phyloP scores from a whole-genome alignment of 2,113 vertebrate genomes.

The Aspidoscelis tigris region DNA sequence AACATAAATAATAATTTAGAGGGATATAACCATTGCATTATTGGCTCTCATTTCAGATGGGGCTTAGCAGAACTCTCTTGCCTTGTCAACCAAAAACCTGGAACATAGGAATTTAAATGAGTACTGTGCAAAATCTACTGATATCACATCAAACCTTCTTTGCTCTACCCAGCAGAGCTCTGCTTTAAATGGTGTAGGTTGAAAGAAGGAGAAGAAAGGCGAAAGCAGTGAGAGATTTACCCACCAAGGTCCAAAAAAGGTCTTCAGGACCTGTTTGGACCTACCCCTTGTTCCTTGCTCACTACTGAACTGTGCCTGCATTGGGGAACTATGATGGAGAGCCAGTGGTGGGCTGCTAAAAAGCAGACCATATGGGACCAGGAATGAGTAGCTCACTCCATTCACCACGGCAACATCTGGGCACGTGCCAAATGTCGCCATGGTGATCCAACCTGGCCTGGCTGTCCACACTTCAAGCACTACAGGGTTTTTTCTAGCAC shows the following conservation, averaged over 20 bases:
- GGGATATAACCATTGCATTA: conserved; percentile 45
- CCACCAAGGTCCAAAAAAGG: not conserved
- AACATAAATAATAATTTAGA: conserved; percentile 68
- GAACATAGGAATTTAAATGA: not conserved
- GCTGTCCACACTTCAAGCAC: too few species aligned
- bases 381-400: too few species aligned
- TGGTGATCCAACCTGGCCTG: too few species aligned
- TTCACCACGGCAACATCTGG: too few species aligned
- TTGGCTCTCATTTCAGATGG: conserved; percentile 9
- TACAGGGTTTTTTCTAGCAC: too few species aligned
- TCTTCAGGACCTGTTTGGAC: not conserved
- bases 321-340: too few species aligned
- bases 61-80: not conserved
- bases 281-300: too few species aligned
- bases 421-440: too few species aligned
- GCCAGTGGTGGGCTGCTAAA: too few species aligned
- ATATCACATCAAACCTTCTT: not conserved
- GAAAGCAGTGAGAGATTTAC: too few species aligned
- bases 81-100: not conserved
- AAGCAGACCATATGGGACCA: too few species aligned
- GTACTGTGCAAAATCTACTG: not conserved
- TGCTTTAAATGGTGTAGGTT: not conserved
- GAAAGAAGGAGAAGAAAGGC: not conserved
- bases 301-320: too few species aligned
- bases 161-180: not conserved